Base-by-base conservation (phyloP, 2,888 invertebrate species). In the Melieria picta region DNA sequence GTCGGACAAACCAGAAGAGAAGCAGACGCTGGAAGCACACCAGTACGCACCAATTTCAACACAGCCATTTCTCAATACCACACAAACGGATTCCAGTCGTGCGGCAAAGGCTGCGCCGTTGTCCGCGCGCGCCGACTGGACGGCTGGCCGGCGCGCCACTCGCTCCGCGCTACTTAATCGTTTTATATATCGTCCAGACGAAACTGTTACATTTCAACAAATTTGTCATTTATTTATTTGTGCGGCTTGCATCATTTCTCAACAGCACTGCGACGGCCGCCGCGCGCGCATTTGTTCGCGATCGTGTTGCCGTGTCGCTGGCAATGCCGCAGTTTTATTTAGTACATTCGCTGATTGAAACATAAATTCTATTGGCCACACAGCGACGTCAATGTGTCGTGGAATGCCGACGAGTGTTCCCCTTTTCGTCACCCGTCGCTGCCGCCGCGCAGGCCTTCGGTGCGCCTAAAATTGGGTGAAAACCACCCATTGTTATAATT, bases 401-500 rank as follows among this genome's bases (percentile, higher is more conserved):
- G 46, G 48, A 63, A 58, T 57, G n/a, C 47, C 10, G 50, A 5
- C 7, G 2, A 4, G 11, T 16, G 42, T 7, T 16, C 30, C 30
- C 30, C 30, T 30, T 30, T 30, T 30, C 30, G 30, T 43, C 13
- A 9, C n/a, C 13, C 48, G 30, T 50, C 52, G 64, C 50, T 16
- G 42, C 9, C 4, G 7, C 10, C 7, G n/a, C 9, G 61, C 60
- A 47, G 46, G 13, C 13, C 6, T 3, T 30, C 30, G 30, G 30
- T 30, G 30, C 30, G 30, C 30, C 30, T 30, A 30, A 30, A 30
- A 30, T 30, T 30, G 30, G 52, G 9, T 63, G 43, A 67, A 67
- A 68, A 13, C 81, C 81, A 81, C 80, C 82, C 81, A 82, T 81
- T 82, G 80, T 81, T 81, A 78, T 79, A 79, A 78, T 80, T 78